Evolutionary conservation across 2,888 invertebrate species (phyloP).

Genomic region (Oxytorus armatus): DNA sequence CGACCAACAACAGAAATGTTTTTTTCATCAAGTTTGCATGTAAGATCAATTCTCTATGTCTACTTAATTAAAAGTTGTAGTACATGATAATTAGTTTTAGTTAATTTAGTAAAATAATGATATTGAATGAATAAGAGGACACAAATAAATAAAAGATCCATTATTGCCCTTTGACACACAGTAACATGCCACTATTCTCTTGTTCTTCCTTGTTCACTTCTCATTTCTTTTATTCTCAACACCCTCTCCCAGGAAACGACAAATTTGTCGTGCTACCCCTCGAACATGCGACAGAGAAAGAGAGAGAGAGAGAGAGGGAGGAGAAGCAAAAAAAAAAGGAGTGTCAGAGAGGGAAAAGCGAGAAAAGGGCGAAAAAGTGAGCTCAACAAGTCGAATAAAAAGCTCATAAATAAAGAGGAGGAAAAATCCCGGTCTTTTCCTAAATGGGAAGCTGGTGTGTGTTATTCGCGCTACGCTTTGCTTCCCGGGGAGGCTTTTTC

Average conservation of each 20-base stretch:
- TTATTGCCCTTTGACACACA: slow-evolving; percentile 54
- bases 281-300: slow-evolving; percentile 37
- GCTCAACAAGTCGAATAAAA: slow-evolving; percentile 85
- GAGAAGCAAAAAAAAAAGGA: slow-evolving; percentile 57
- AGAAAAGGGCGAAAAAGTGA: slow-evolving; percentile 72
- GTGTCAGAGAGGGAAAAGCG: slow-evolving; percentile 54
- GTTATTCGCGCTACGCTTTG: slow-evolving; percentile 70
- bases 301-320: slow-evolving; percentile 44
- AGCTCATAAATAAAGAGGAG: slow-evolving; percentile 84
- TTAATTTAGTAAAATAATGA: too few species aligned
- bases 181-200: slow-evolving; percentile 65
- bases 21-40: too few species aligned
- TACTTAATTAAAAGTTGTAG: too few species aligned
- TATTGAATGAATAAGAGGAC: background rate
- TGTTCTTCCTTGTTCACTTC: slow-evolving; percentile 29
- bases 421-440: slow-evolving; percentile 71
- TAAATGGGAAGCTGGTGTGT: slow-evolving; percentile 56
- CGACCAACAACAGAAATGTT: too few species aligned
- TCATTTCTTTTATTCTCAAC: slow-evolving; percentile 66
- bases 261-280: slow-evolving; percentile 62
- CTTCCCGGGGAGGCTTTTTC: slow-evolving; percentile 73
- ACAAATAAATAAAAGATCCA: slow-evolving; percentile 11
- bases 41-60: background rate
- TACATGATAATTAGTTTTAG: too few species aligned
- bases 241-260: slow-evolving; percentile 44